Conservation (phyloP, 2,797 vertebrate species). For the Trichosurus vulpecula region DNA sequence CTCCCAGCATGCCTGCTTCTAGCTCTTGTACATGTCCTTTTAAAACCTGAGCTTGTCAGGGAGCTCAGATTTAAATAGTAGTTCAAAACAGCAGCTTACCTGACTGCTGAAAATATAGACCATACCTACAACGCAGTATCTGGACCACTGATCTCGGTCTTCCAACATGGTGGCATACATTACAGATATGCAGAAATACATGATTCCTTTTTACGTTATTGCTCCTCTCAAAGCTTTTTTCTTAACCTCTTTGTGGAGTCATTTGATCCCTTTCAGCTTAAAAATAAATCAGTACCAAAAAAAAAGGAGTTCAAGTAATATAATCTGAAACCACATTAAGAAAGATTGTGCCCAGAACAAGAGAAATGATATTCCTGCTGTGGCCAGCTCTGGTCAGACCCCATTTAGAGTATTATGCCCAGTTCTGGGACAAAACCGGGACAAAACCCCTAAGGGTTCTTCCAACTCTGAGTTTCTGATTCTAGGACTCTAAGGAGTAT, state of each 20-base stretch:
- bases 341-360: not conserved
- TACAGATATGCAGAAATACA: not conserved
- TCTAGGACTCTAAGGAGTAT: not conserved
- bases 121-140: not conserved
- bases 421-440: not conserved
- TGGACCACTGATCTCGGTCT: not conserved
- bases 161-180: not conserved
- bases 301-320: not conserved
- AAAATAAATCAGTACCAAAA: not conserved
- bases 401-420: not conserved
- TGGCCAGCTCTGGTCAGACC: not conserved
- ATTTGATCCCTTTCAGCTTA: not conserved
- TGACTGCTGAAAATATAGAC: not conserved
- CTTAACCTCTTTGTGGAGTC: not conserved
- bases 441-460: not conserved
- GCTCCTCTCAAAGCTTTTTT: not conserved
- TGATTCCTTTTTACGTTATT: not conserved
- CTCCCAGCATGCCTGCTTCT: not conserved
- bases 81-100: not conserved
- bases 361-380: not conserved
- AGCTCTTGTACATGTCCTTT: not conserved
- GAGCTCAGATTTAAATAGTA: not conserved
- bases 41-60: not conserved
- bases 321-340: not conserved
- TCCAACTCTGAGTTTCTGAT: not conserved